Evolutionary conservation across 2,888 invertebrate species (phyloP).

Genomic region (Linnaemya tessellans): DNA sequence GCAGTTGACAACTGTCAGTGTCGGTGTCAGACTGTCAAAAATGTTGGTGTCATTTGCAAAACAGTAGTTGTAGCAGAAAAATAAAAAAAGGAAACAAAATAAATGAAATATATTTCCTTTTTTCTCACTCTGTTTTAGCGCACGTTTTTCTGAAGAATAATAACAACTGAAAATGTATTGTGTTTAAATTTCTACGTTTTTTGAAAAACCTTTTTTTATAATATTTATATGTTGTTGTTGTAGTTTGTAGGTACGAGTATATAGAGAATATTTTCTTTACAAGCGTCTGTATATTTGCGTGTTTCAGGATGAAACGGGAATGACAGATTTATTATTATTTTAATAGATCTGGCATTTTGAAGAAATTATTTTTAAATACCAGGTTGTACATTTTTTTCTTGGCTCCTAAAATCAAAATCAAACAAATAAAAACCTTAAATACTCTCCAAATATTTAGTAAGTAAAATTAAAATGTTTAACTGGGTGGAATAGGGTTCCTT

Average conservation of each 20-base stretch:
- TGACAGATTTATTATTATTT: neutral
- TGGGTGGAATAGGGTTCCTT: too few species aligned
- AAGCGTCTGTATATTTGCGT: neutral
- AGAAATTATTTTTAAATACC: too few species aligned
- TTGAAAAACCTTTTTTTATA: neutral
- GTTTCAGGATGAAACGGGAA: neutral
- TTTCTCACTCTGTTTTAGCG: slow-evolving; percentile 31
- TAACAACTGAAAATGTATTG: slow-evolving; percentile 51
- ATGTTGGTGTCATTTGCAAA: slow-evolving; percentile 69
- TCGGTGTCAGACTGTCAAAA: slow-evolving; percentile 68
- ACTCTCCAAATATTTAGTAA: too few species aligned
- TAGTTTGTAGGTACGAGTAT: neutral
- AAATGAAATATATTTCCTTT: slow-evolving; percentile 37
- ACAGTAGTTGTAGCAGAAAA: slow-evolving; percentile 21
- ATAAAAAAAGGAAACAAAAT: slow-evolving; percentile 18
- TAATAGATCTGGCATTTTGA: neutral
- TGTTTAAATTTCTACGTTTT: slow-evolving; percentile 11
- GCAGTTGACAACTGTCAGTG: slow-evolving; percentile 73
- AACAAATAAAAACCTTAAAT: too few species aligned
- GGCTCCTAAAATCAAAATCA: too few species aligned
- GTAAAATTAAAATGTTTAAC: too few species aligned
- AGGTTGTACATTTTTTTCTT: too few species aligned
- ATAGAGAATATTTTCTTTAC: neutral
- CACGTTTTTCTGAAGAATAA: slow-evolving; percentile 31
- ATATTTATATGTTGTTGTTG: neutral